These are phyloP conservation scores for Sisor rabdophorus DNA, from an alignment of 2,113 vertebrate species.

Conservation along the genomic window DNA sequence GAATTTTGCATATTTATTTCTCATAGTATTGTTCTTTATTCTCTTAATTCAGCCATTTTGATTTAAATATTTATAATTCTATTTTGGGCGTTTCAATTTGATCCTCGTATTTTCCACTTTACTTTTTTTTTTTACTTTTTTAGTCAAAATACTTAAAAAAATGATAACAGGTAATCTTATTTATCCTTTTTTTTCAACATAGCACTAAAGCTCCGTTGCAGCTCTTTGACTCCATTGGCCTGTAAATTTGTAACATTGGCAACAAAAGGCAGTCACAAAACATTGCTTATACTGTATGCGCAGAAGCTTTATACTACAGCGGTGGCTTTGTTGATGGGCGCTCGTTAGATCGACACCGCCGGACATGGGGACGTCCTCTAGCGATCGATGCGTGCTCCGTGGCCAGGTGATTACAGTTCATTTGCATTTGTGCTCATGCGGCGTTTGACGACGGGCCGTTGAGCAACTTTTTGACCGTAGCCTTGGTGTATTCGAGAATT, in stretches of 20 bases:
- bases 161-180: no score
- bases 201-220: no score
- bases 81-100: no score
- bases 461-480: background rate
- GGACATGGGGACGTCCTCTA: background rate
- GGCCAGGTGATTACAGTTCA: background rate
- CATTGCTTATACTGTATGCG: constrained; percentile 49
- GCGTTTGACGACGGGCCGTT: background rate
- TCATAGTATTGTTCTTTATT: no score
- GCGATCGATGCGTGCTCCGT: background rate
- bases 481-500: background rate
- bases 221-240: constrained; percentile 37
- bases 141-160: no score
- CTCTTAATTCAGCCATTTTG: no score
- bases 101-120: no score
- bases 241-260: constrained; percentile 43
- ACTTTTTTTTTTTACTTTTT: no score
- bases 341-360: constrained; percentile 5
- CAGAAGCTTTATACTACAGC: constrained; percentile 62
- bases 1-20: no score
- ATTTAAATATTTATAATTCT: no score
- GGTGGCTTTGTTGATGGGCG: constrained; percentile 45
- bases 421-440: constrained; percentile 9
- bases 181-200: no score
- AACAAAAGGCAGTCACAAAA: constrained; percentile 51